Conservation (phyloP, 53 echinoderm and acorn worm genomes). For the Echinometra lucunter region DNA sequence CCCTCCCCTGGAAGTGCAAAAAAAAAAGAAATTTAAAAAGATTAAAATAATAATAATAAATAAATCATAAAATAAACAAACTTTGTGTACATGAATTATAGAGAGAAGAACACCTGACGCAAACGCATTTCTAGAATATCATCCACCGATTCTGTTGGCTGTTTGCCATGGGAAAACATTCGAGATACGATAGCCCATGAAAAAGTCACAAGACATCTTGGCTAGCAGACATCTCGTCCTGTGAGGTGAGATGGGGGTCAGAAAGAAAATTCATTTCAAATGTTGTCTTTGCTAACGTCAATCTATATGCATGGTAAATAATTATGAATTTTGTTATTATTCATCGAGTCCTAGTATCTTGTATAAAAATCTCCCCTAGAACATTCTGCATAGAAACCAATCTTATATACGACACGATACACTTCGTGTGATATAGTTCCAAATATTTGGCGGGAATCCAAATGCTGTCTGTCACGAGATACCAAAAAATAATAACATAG, state of each 20-base stretch:
- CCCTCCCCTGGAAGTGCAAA: too few relatives aligned
- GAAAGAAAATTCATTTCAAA: neutral
- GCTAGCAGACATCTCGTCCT: neutral
- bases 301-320: neutral
- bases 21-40: too few relatives aligned
- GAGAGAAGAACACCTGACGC: neutral
- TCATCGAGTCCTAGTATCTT: neutral
- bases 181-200: neutral
- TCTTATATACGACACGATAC: neutral
- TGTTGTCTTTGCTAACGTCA: neutral
- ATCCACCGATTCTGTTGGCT: neutral
- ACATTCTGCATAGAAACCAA: neutral
- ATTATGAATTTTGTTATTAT: neutral
- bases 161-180: conserved; percentile 10
- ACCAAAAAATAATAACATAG: conserved; percentile 36
- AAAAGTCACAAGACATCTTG: neutral
- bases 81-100: neutral
- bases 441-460: conserved; percentile 50
- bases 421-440: neutral
- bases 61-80: too few relatives aligned
- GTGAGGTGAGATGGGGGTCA: neutral
- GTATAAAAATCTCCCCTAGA: neutral
- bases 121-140: neutral
- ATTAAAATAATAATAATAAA: too few relatives aligned
- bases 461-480: neutral